Evolutionary conservation across 1,140 invertebrate genomes (phyloP), one percentile per base, ranked within the genome.

Genomic region (Acromyrmex echinatior): DNA sequence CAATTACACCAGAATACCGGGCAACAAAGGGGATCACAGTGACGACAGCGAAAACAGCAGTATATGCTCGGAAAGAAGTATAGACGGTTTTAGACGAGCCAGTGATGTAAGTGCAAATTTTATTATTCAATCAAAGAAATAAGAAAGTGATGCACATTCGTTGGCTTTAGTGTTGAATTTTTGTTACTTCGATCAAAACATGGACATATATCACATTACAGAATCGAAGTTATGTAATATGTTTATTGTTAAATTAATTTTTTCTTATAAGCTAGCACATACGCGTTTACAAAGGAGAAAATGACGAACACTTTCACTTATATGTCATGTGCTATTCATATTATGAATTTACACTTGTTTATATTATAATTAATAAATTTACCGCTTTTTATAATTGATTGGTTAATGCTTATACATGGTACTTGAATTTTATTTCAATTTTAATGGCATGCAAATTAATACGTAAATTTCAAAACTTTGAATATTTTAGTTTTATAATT

Each of bases 41-140:
- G 98, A 99, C 93, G 98, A 98, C 84, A 99, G 98, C 66, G 99
- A 99, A 94, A 99, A 98, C 3, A 99, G 98, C 53, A 99, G 98
- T 93, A 97, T 99, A 66, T 99, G 98, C 94, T 99, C 98, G 0
- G 98, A 99, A 92, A 95, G 98, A 6, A 99, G 98, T 39, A 97
- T 97, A 91, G 98, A 98, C 92, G 98, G 98, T 12, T 98, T 97
- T 86, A 96, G 97, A 70, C 96, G 97, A 93, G 97, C 97, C 18
- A 97, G 96, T 86, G 98, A 99, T 96, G 98, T 98, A 95, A 97
- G 98, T 97, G 71, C 9, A 45, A 35, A 6, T 14, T 68, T 18
- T 31, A 31, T 49, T 39, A 31, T 3, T 0, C 14, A 35, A 31
- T 53, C 1, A 53, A 12, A 45, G 25, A 58, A 62, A n/a, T 31